These are phyloP conservation scores for Himantopus leucocephalus DNA, from an alignment of 2,113 vertebrate genomes.

Conservation along the genomic window DNA sequence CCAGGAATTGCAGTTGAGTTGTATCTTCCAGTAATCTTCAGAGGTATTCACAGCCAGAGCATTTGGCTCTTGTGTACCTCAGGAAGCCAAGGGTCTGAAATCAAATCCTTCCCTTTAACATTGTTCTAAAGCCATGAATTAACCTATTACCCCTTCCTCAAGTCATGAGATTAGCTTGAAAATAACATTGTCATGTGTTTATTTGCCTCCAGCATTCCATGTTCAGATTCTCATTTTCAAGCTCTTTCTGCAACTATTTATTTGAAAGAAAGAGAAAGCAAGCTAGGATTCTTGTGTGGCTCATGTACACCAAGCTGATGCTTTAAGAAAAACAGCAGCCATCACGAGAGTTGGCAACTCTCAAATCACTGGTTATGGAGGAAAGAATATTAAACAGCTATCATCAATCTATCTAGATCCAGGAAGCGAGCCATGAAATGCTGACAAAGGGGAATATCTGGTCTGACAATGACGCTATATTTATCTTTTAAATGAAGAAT, in stretches of 20 bases:
- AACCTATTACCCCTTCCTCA: neutral
- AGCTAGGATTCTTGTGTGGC: neutral
- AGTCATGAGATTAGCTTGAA: neutral
- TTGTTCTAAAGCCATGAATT: neutral
- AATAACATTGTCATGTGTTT: neutral
- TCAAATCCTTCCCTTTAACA: neutral
- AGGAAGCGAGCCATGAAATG: constrained; percentile 60
- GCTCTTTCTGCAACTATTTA: neutral
- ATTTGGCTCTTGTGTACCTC: neutral
- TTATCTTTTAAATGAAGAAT: constrained; percentile 68
- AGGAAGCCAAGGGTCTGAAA: neutral
- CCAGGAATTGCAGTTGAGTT: neutral
- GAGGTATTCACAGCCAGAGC: neutral
- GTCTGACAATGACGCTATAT: constrained; percentile 40
- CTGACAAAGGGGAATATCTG: constrained; percentile 59
- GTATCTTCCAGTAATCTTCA: neutral
- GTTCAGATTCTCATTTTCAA: neutral
- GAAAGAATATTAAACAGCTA: constrained; percentile 56
- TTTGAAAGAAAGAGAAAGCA: neutral
- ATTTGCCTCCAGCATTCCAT: neutral
- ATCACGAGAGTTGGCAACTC: constrained; percentile 53
- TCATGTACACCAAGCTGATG: neutral
- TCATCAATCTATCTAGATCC: constrained; percentile 58
- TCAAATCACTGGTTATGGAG: constrained; percentile 53
- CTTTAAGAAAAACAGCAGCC: constrained; percentile 47